Evolutionary conservation across 1,140 invertebrate genomes (phyloP), one percentile per base, ranked within the genome.

Genomic region (Papilio glaucus): DNA sequence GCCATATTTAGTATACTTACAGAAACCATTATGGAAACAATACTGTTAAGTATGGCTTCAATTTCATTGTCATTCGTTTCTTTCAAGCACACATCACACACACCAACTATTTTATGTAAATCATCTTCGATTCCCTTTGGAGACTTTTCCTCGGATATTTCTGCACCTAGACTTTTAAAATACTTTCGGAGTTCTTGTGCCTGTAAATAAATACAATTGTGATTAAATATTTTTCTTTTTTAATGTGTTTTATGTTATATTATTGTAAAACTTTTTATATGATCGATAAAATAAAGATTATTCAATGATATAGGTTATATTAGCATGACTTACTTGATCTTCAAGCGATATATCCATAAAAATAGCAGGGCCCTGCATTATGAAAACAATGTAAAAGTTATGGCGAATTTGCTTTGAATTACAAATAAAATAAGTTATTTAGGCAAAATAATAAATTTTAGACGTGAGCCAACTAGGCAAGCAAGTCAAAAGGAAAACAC

Each of bases 51-150:
- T 63, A 98, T 96, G 76, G 95, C 95, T 94, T 97, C 97, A 82
- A 98, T 96, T 85, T 97, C 97, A 38, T 87, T 85, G 91, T 97
- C 97, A 86, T 96, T 96, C 1, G 95, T 95, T 85, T 97, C 97
- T 83, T 97, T 97, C 89, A 98, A 98, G 89, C 97, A 98, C 57
- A 97, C 95, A 90, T 98, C 97, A 88, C 97, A 98, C 7, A 98
- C 98, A 68, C 97, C 97, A 84, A 99, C 98, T 77, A 99, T 98
- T 92, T 99, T 98, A 86, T 98, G 97, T 72, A 99, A 94, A 94
- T 99, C 98, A 95, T 98, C 97, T 89, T 98, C 97, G 79, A 98
- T 96, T 9, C 97, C 98, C 93, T 98, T 98, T 0, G 96, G 94
- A 7, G 97, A 97, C 84, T 97, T 97, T 86, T 98, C 97, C 84